phyloP scores from a whole-genome alignment of 2,888 invertebrate species.

The Hypomecis atomaria region DNA sequence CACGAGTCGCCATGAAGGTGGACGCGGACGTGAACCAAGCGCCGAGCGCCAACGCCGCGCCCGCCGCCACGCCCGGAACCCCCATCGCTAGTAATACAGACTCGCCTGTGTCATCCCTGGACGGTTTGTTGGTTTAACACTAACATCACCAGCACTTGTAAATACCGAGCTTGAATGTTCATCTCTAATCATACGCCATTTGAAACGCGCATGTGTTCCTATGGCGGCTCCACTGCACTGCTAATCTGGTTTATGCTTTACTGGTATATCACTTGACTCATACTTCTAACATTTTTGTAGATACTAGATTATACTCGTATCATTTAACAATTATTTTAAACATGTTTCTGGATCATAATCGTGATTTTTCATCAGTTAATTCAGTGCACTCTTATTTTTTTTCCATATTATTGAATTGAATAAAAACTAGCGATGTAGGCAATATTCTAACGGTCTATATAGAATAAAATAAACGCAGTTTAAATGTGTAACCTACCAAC shows the following conservation, averaged over 20 bases:
- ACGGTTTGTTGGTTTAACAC: slow-evolving; percentile 75
- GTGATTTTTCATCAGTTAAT: too few relatives aligned
- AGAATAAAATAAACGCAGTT: too few relatives aligned
- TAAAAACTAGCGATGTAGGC: too few relatives aligned
- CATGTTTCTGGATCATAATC: too few relatives aligned
- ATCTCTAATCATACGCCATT: slow-evolving; percentile 35
- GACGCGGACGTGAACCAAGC: slow-evolving; percentile 70
- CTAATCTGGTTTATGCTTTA: slow-evolving; percentile 47
- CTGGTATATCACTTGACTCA: background rate
- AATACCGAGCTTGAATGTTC: slow-evolving; percentile 53
- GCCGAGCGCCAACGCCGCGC: slow-evolving; percentile 62
- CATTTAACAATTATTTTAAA: too few relatives aligned
- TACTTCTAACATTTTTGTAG: background rate
- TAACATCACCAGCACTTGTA: slow-evolving; percentile 47
- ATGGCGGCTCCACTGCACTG: slow-evolving; percentile 31
- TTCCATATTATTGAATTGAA: too few relatives aligned
- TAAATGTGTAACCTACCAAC: too few relatives aligned
- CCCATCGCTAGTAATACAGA: slow-evolving; percentile 75
- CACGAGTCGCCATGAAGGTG: slow-evolving; percentile 65
- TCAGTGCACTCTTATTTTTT: too few relatives aligned
- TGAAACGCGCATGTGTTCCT: slow-evolving; percentile 33
- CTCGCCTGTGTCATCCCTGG: slow-evolving; percentile 76
- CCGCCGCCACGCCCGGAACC: slow-evolving; percentile 58
- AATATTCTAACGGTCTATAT: too few relatives aligned
- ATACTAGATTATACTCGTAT: background rate